phyloP scores from a whole-genome alignment of 2,113 vertebrate genomes.

The Tiliqua scincoides region DNA sequence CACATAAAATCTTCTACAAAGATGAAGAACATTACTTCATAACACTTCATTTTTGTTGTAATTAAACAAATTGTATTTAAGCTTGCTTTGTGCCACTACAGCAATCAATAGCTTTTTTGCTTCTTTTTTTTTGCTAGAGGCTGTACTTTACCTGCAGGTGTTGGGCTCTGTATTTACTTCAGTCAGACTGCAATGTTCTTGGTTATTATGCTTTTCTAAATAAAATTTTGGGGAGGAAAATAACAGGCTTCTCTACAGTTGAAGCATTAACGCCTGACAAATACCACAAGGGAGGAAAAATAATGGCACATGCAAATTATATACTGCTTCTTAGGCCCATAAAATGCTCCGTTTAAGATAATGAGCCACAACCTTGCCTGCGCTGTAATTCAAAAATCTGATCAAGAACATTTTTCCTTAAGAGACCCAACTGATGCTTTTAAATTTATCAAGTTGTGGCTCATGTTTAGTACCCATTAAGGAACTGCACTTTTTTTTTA shows the following conservation, averaged over 20 bases:
- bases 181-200: slow-evolving; percentile 54
- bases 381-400: slow-evolving; percentile 5
- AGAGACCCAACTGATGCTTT: slow-evolving; percentile 27
- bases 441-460: slow-evolving; percentile 24
- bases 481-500: slow-evolving; percentile 21
- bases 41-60: slow-evolving; percentile 76
- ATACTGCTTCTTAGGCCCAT: slow-evolving; percentile 23
- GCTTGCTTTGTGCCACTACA: slow-evolving; percentile 63
- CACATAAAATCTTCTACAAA: slow-evolving; percentile 70
- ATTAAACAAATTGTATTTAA: slow-evolving; percentile 79
- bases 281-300: slow-evolving; percentile 53
- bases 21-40: slow-evolving; percentile 70
- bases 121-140: slow-evolving; percentile 53
- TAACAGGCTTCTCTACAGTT: slow-evolving; percentile 38
- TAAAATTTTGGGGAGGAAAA: slow-evolving; percentile 53
- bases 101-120: slow-evolving; percentile 70
- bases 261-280: slow-evolving; percentile 32
- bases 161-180: slow-evolving; percentile 70
- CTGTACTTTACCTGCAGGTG: slow-evolving; percentile 76
- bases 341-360: slow-evolving; percentile 44
- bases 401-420: not conserved
- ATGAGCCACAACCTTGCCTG: slow-evolving; percentile 23
- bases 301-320: slow-evolving; percentile 36
- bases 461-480: slow-evolving; percentile 3
- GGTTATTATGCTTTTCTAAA: slow-evolving; percentile 51